A percentile compares a stretch with the other conserved stretches of the same genome.
These are phyloP conservation scores for Holothuria leucospilota DNA, from an alignment of 53 echinoderm and acorn worm genomes.

Conservation along the genomic window DNA sequence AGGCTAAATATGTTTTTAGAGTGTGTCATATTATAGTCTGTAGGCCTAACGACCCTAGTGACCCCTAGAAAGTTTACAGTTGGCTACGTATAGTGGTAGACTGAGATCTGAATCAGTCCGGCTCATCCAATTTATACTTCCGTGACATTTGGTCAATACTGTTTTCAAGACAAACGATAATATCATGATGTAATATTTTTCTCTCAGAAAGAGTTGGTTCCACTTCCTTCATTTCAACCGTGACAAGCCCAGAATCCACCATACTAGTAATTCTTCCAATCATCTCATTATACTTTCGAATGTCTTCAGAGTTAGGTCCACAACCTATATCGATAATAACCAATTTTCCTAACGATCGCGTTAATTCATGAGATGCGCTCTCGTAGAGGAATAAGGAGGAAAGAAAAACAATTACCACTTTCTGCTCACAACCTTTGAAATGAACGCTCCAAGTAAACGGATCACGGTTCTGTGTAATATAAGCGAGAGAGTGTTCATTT, in stretches of 20 bases:
- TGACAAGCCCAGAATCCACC: not conserved
- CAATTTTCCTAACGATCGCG: not conserved
- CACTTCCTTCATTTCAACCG: not conserved
- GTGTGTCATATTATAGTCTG: too few relatives aligned
- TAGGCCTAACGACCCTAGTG: too few relatives aligned
- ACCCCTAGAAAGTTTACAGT: too few relatives aligned
- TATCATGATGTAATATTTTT: too few relatives aligned
- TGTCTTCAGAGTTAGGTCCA: not conserved
- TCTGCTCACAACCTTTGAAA: conserved; percentile 4
- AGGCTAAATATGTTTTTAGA: too few relatives aligned
- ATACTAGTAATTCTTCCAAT: not conserved
- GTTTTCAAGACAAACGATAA: too few relatives aligned
- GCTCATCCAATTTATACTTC: too few relatives aligned
- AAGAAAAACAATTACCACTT: not conserved
- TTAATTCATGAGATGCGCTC: not conserved
- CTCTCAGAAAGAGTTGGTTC: not conserved
- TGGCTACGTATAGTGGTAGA: too few relatives aligned
- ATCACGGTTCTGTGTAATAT: too few relatives aligned
- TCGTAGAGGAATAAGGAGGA: not conserved
- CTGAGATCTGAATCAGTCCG: too few relatives aligned
- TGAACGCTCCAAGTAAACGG: not conserved
- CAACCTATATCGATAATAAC: not conserved
- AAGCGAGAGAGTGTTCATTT: too few relatives aligned
- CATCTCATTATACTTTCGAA: not conserved
- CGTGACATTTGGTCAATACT: too few relatives aligned